Percentiles rank a stretch among this genome's conserved stretches.
Conservation (phyloP, 2,888 invertebrate genomes). For the Mechanitis messenoides region DNA sequence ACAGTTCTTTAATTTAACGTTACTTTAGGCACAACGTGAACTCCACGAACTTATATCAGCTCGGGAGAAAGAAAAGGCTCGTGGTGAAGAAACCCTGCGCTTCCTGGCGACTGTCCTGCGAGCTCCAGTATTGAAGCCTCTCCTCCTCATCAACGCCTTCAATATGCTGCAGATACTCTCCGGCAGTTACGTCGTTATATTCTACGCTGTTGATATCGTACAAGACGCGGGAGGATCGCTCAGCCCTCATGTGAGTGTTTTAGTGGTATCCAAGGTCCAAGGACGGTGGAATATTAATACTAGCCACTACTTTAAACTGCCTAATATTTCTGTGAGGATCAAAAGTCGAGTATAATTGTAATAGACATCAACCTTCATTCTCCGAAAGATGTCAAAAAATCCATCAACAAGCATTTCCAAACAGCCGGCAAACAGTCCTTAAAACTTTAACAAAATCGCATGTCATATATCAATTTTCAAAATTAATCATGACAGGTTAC, state of each 20-base stretch:
- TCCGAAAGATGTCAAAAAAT: too few relatives aligned
- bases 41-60: conserved; percentile 78
- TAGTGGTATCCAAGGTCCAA: conserved; percentile 3
- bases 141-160: conserved; percentile 83
- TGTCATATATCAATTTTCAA: too few relatives aligned
- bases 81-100: conserved; percentile 61
- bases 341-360: too few relatives aligned
- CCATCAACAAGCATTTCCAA: too few relatives aligned
- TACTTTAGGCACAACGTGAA: conserved; percentile 76
- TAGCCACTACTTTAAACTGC: not conserved
- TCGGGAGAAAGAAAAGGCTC: conserved; percentile 75
- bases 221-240: conserved; percentile 73
- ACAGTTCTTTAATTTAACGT: too few relatives aligned
- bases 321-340: too few relatives aligned
- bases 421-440: too few relatives aligned
- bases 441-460: too few relatives aligned
- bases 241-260: conserved; percentile 51
- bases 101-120: conserved; percentile 74
- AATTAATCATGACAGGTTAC: too few relatives aligned
- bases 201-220: conserved; percentile 86
- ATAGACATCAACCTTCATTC: too few relatives aligned
- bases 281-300: not conserved
- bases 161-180: conserved; percentile 84
- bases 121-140: conserved; percentile 81
- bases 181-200: conserved; percentile 86